phyloP scores from a whole-genome alignment of 2,113 vertebrate species.

The Onychostoma macrolepis region DNA sequence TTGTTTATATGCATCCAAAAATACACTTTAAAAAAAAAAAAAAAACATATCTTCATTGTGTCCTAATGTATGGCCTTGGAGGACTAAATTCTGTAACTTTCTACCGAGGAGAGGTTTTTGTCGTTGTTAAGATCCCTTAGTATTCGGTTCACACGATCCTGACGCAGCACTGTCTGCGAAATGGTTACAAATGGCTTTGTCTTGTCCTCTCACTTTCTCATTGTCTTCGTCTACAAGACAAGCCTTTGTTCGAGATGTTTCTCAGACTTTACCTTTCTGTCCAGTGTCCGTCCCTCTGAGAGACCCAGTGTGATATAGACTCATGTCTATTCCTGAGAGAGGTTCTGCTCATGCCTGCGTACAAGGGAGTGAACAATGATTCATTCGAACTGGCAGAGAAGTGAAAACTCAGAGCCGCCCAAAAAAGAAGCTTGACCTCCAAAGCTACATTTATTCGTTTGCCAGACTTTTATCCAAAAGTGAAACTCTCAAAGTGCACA shows the following conservation, averaged over 20 bases:
- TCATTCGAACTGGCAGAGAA: background rate
- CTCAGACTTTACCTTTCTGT: conserved; percentile 16
- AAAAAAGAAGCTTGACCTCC: background rate
- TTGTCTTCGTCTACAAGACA: conserved; percentile 23
- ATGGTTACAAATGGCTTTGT: background rate
- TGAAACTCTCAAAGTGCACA: background rate
- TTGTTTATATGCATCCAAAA: background rate
- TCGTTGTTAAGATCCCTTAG: background rate
- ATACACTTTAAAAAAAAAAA: background rate
- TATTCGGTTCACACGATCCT: conserved; percentile 44
- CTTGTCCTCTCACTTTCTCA: background rate
- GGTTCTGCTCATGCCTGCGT: background rate
- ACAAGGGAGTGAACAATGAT: background rate
- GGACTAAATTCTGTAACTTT: background rate
- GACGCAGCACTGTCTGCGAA: background rate
- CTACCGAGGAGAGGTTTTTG: too few species aligned
- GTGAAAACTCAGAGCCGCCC: conserved; percentile 3
- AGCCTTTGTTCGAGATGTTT: background rate
- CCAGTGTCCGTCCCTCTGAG: background rate
- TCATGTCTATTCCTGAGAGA: conserved; percentile 2
- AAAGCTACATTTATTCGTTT: background rate
- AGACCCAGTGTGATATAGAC: background rate
- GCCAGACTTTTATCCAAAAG: conserved; percentile 12
- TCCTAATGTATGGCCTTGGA: background rate
- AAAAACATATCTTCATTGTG: background rate